Conservation (phyloP, 2,113 vertebrate genomes). For the Ctenodactylus gundi region DNA sequence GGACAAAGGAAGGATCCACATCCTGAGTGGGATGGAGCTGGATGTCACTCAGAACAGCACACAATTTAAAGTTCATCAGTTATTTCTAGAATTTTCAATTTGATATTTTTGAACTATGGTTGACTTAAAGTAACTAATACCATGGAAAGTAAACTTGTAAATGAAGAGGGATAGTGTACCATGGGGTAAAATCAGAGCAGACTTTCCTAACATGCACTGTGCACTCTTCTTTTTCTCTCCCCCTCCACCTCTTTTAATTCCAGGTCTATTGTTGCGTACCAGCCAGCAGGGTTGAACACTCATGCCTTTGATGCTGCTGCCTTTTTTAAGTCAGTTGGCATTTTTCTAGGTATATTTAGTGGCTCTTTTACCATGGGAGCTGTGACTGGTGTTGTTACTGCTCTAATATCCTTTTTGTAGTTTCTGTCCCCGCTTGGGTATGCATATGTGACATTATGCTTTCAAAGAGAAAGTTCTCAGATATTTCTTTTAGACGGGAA, state of each 20-base stretch:
- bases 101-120: not conserved
- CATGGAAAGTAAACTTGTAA: not conserved
- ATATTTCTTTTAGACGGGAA: slow-evolving; percentile 10
- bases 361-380: slow-evolving; percentile 99
- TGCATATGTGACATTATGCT: not conserved
- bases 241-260: slow-evolving; percentile 55
- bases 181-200: not conserved
- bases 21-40: not conserved
- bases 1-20: not conserved
- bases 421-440: not conserved
- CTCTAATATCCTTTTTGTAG: slow-evolving; percentile 94
- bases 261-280: slow-evolving; percentile 97
- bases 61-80: not conserved
- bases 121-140: not conserved
- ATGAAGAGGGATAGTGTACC: not conserved
- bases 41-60: not conserved
- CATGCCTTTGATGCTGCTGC: slow-evolving; percentile 96
- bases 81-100: not conserved
- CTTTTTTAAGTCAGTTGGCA: slow-evolving; percentile 97
- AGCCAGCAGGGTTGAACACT: slow-evolving; percentile 93
- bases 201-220: too few relatives aligned
- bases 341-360: slow-evolving; percentile 98
- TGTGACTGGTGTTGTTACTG: slow-evolving; percentile 95
- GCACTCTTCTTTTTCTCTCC: slow-evolving; percentile 24
- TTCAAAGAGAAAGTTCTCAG: slow-evolving; percentile 11